These are phyloP conservation scores for Callionymus lyra DNA, from an alignment of 2,113 vertebrate species.

Conservation along the genomic window DNA sequence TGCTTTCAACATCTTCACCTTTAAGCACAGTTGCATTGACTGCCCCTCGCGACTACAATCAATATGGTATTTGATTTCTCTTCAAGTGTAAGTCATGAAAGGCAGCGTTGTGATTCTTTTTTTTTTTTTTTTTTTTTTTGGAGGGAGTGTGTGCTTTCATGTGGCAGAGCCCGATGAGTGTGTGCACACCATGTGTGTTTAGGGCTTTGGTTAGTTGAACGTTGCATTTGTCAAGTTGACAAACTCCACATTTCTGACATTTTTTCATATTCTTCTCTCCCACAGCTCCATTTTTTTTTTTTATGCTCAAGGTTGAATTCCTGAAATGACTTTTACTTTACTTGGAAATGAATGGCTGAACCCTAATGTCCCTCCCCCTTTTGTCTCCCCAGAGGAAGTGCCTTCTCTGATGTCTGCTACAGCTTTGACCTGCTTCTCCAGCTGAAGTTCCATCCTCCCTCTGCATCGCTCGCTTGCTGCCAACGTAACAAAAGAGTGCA, in stretches of 20 bases:
- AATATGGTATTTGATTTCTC: slow-evolving; percentile 47
- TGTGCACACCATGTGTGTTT: slow-evolving; percentile 43
- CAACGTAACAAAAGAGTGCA: slow-evolving; percentile 48
- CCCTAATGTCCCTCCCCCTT: slow-evolving; percentile 43
- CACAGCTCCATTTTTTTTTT: slow-evolving; percentile 38
- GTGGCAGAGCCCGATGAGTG: slow-evolving; percentile 23
- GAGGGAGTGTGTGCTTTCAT: slow-evolving; percentile 15
- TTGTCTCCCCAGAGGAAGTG: slow-evolving; percentile 61
- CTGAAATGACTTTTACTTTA: no score
- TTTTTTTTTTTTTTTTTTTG: no score
- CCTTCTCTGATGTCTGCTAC: slow-evolving; percentile 72
- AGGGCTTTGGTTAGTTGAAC: slow-evolving; percentile 44
- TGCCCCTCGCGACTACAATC: slow-evolving; percentile 45
- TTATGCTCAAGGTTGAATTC: slow-evolving; percentile 4
- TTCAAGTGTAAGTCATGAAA: slow-evolving; percentile 46
- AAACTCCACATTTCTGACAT: slow-evolving; percentile 56
- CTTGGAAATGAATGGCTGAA: no score
- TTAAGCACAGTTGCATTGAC: slow-evolving; percentile 49
- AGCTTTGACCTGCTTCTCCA: slow-evolving; percentile 72
- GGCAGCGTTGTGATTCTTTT: slow-evolving; percentile 53
- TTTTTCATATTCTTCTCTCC: slow-evolving; percentile 47
- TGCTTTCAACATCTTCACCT: slow-evolving; percentile 52
- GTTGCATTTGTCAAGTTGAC: slow-evolving; percentile 63
- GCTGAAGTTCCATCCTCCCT: slow-evolving; percentile 60
- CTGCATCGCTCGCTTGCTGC: slow-evolving; percentile 61